phyloP scores from a whole-genome alignment of 2,888 invertebrate species.

The Acanthococcus lagerstroemiae region DNA sequence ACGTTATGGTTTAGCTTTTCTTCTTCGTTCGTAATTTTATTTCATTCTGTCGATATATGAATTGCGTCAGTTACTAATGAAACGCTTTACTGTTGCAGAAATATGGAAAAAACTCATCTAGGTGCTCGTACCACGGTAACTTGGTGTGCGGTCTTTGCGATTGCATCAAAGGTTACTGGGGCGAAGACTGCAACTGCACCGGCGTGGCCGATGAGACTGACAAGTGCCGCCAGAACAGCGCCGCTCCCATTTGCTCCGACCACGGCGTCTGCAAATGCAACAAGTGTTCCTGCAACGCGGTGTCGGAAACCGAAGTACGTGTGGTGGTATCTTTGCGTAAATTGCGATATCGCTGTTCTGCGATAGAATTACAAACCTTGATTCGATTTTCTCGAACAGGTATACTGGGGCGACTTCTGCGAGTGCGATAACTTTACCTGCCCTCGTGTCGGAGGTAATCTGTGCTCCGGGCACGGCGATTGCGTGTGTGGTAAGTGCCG shows the following conservation, averaged over 20 bases:
- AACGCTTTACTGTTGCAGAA: too few relatives aligned
- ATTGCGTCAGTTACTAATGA: too few relatives aligned
- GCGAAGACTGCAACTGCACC: constrained; percentile 56
- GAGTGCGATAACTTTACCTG: constrained; percentile 96
- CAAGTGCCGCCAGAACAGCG: constrained; percentile 59
- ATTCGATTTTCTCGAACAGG: constrained; percentile 41
- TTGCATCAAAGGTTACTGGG: constrained; percentile 68
- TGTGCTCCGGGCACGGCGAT: constrained; percentile 78
- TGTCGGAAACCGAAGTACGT: not conserved
- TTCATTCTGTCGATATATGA: not conserved
- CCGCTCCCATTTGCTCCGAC: constrained; percentile 59
- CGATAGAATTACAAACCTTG: too few relatives aligned
- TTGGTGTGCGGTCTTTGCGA: constrained; percentile 85
- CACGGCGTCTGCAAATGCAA: constrained; percentile 75
- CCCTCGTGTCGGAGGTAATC: constrained; percentile 65
- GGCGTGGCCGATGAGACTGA: constrained; percentile 42
- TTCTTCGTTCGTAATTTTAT: not conserved
- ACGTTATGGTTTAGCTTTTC: not conserved
- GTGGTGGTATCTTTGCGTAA: too few relatives aligned
- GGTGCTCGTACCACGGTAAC: constrained; percentile 67
- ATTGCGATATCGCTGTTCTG: too few relatives aligned
- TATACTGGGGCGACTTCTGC: constrained; percentile 70
- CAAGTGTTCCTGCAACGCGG: constrained; percentile 57
- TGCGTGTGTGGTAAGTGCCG: constrained; percentile 83
- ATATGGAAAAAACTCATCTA: constrained; percentile 53